phyloP scores from a whole-genome alignment of 37 sponge, comb jelly and placozoan genomes.

The Hormiphora californensis region DNA sequence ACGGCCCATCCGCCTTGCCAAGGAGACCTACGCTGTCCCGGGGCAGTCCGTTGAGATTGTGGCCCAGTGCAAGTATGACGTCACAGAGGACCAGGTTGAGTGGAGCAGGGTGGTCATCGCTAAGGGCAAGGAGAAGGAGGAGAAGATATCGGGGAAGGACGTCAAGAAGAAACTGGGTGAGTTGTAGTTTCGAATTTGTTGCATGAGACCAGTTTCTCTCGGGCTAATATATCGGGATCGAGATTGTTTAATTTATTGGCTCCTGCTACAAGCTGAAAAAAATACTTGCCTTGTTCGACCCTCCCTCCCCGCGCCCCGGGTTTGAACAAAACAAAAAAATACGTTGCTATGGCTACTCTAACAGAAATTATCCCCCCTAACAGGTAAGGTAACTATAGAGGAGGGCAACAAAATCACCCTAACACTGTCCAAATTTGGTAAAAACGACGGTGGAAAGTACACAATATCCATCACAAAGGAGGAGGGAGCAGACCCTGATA shows the following conservation, averaged over 20 bases:
- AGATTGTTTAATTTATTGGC: too few species aligned
- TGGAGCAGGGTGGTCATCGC: constrained; percentile 12
- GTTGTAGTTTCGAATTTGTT: too few species aligned
- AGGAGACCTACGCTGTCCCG: constrained; percentile 11
- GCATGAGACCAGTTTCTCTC: too few species aligned
- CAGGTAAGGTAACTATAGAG: not conserved
- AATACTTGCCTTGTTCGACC: too few species aligned
- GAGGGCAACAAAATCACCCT: constrained; percentile 1
- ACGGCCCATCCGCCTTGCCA: not conserved
- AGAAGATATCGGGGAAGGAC: not conserved
- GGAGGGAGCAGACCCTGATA: not conserved
- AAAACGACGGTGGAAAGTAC: not conserved
- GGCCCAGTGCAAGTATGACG: constrained; percentile 3
- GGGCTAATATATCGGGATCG: too few species aligned
- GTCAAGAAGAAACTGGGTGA: not conserved
- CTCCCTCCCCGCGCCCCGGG: too few species aligned
- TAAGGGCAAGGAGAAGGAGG: constrained; percentile 5
- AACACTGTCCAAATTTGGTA: not conserved
- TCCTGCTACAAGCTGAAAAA: too few species aligned
- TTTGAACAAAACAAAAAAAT: too few species aligned
- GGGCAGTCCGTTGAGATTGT: not conserved
- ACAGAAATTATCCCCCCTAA: too few species aligned
- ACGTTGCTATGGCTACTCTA: too few species aligned
- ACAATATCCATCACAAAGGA: not conserved
- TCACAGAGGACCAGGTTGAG: constrained; percentile 5